Conservation (phyloP, 1,140 invertebrate genomes). For the Manduca sexta region DNA sequence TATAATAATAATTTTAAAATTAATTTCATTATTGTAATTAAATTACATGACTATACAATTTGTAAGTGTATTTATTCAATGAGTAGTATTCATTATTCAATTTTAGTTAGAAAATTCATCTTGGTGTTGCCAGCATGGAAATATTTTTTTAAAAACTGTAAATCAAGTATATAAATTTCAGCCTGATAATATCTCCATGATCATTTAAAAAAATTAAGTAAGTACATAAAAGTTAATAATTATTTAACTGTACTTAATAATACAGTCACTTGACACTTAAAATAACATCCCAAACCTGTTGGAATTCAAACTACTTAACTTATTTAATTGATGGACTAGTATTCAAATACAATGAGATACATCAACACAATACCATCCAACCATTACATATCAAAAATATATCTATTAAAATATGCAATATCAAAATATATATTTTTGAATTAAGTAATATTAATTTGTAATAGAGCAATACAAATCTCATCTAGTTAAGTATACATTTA, state of each 20-base stretch:
- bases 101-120: no score
- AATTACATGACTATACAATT: no score
- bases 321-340: slow-evolving; percentile 44
- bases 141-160: no score
- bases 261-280: neutral
- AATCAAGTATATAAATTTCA: no score
- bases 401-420: neutral
- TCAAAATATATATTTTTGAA: neutral
- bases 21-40: no score
- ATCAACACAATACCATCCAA: slow-evolving; percentile 30
- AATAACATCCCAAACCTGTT: slow-evolving; percentile 14
- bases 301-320: slow-evolving; percentile 21
- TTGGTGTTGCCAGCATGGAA: no score
- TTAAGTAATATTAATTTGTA: neutral
- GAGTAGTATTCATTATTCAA: no score
- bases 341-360: slow-evolving; percentile 42
- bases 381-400: slow-evolving; percentile 20
- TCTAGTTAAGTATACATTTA: neutral
- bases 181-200: no score
- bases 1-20: no score
- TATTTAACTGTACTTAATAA: neutral
- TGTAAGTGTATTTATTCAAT: no score
- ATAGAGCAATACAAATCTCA: neutral
- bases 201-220: neutral
- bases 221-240: neutral